phyloP scores from a whole-genome alignment of 2,113 vertebrate species.

The Alces alces region DNA sequence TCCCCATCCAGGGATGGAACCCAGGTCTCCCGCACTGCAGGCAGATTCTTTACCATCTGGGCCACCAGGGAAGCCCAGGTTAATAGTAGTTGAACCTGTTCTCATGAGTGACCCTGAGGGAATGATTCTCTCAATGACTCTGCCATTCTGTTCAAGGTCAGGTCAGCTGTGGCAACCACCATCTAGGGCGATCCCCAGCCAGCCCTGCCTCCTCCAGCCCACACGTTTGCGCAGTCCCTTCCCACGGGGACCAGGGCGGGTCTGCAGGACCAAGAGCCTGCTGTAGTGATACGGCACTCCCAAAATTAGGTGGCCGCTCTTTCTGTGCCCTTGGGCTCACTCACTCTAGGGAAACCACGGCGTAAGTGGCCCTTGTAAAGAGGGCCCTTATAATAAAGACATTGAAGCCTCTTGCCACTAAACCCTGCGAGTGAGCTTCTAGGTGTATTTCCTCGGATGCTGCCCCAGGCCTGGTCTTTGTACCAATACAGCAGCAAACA shows the following conservation, averaged over 20 bases:
- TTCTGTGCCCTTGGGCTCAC: neutral
- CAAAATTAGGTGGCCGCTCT: neutral
- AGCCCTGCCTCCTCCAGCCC: neutral
- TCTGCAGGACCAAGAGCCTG: neutral
- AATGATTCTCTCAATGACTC: neutral
- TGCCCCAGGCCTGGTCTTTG: neutral
- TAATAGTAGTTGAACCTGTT: neutral
- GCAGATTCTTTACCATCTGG: neutral
- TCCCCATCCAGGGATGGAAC: neutral
- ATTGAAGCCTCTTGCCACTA: neutral
- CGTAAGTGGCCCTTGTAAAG: neutral
- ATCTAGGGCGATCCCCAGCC: neutral
- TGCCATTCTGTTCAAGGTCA: neutral
- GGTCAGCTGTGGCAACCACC: neutral
- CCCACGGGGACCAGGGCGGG: neutral
- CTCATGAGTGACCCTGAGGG: neutral
- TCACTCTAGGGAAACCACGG: neutral
- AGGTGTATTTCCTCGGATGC: neutral
- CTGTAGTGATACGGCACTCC: neutral
- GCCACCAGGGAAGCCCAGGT: neutral
- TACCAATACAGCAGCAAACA: neutral
- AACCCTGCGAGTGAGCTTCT: neutral
- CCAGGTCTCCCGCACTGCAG: neutral
- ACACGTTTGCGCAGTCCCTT: neutral
- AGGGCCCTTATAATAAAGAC: neutral